Evolutionary conservation across 2,888 invertebrate species (phyloP).

Genomic region (Caenorhabditis japonica): DNA sequence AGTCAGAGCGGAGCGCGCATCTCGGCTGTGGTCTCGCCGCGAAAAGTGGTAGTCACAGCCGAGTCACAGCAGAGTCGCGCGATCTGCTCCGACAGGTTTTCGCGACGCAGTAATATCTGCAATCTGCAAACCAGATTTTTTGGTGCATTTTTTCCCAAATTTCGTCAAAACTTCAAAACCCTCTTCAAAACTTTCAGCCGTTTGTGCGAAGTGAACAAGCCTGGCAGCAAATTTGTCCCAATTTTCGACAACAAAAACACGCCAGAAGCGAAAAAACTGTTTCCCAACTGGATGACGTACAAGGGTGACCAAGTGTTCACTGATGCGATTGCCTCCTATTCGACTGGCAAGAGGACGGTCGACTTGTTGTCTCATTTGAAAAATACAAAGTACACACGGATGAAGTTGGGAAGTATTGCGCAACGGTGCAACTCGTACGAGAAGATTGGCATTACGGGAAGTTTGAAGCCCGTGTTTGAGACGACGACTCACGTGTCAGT

Average conservation of each 20-base stretch:
- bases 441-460: slow-evolving; percentile 4
- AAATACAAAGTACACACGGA: too few species aligned
- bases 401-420: neutral
- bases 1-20: too few species aligned
- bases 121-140: too few species aligned
- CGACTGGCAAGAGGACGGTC: neutral
- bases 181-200: slow-evolving; percentile 13
- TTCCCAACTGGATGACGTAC: slow-evolving; percentile 8
- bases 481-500: slow-evolving; percentile 7
- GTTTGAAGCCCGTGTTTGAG: slow-evolving; percentile 16
- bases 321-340: neutral
- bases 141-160: too few species aligned
- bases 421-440: slow-evolving; percentile 10
- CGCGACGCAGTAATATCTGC: too few species aligned
- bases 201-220: slow-evolving; percentile 32
- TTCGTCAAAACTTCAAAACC: too few species aligned
- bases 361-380: slow-evolving; percentile 8
- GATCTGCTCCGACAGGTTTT: too few species aligned
- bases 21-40: too few species aligned
- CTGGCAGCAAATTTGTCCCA: slow-evolving; percentile 3
- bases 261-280: neutral
- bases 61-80: too few species aligned
- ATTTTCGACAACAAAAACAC: slow-evolving; percentile 3
- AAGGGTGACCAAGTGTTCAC: neutral
- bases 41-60: too few species aligned